These are phyloP conservation scores for Goniozus legneri DNA, from an alignment of 1,140 invertebrate species.

Conservation along the genomic window DNA sequence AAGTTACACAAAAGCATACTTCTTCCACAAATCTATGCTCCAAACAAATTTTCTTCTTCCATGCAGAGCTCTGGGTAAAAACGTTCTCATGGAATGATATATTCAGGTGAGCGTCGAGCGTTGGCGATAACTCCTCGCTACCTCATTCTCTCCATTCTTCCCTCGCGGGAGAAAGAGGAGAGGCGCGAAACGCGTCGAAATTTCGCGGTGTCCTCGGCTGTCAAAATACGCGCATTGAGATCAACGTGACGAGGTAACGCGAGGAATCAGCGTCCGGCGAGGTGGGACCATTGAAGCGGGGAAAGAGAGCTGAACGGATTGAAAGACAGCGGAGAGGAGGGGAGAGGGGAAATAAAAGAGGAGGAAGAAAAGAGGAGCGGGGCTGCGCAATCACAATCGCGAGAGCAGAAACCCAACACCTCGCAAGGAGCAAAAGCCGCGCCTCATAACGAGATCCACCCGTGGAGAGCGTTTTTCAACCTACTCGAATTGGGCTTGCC, in stretches of 20 bases:
- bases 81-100: no score
- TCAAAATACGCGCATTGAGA: constrained; percentile 50
- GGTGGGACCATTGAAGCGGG: no score
- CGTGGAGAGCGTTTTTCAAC: constrained; percentile 34
- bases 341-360: constrained; percentile 31
- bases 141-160: no score
- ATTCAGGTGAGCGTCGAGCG: no score
- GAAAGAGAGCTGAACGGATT: no score
- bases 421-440: constrained; percentile 21
- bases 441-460: constrained; percentile 42
- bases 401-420: constrained; percentile 42
- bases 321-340: no score
- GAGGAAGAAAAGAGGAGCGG: constrained; percentile 11
- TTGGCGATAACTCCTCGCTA: no score
- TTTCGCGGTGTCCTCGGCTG: constrained; percentile 49
- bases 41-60: no score
- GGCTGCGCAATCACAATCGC: neutral
- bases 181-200: constrained; percentile 28
- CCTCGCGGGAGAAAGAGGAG: constrained; percentile 8
- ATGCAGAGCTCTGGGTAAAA: no score
- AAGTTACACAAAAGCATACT: no score
- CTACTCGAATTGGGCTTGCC: no score
- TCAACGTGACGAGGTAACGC: constrained; percentile 36
- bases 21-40: no score
- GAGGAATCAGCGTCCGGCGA: constrained; percentile 21